A percentile compares a stretch with the other conserved stretches of the same genome.
Conservation (phyloP, 2,797 vertebrate genomes). For the Rhadinocentrus ornatus region DNA sequence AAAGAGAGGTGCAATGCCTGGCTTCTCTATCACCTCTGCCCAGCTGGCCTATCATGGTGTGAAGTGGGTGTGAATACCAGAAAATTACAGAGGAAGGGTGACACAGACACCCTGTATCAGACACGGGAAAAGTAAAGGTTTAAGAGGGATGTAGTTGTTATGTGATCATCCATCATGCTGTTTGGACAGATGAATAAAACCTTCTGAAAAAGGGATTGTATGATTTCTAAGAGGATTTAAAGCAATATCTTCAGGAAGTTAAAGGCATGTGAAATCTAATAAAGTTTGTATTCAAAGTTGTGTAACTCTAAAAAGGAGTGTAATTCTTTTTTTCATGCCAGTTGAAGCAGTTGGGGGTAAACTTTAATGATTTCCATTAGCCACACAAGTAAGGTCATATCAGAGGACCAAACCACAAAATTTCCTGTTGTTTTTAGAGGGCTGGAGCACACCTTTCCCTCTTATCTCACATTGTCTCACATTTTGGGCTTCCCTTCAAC, state of each 20-base stretch:
- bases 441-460: background rate
- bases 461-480: background rate
- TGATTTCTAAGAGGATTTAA: slow-evolving; percentile 3
- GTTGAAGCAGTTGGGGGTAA: background rate
- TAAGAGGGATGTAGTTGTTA: background rate
- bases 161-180: background rate
- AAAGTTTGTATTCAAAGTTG: slow-evolving; percentile 7
- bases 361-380: background rate
- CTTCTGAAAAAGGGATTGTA: background rate
- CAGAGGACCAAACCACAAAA: background rate
- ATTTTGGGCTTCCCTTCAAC: background rate
- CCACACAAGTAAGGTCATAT: background rate
- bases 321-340: background rate
- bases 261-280: background rate
- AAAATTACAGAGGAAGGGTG: background rate
- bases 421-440: slow-evolving; percentile 6
- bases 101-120: background rate
- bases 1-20: background rate
- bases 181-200: background rate
- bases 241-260: background rate
- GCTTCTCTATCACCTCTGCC: background rate
- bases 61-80: slow-evolving; percentile 3
- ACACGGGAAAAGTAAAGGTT: background rate
- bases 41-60: background rate
- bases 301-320: background rate